phyloP scores from a whole-genome alignment of 2,797 vertebrate species.

The Distichodus sexfasciatus region DNA sequence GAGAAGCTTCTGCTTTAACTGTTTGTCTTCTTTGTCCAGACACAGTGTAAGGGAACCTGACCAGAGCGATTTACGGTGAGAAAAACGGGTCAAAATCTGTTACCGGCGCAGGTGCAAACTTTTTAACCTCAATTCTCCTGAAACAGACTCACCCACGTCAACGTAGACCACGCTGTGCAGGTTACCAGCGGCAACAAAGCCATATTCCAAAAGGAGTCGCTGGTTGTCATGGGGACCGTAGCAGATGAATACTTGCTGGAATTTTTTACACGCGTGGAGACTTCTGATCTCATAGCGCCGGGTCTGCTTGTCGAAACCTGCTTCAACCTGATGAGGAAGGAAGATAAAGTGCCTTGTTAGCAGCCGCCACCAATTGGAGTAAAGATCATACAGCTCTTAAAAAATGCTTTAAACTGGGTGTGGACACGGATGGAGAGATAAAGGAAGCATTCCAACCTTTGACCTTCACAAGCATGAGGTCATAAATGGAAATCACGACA shows the following conservation, averaged over 20 bases:
- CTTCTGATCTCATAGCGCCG: slow-evolving; percentile 84
- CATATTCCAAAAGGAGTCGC: slow-evolving; percentile 88
- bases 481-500: too few species aligned
- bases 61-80: slow-evolving; percentile 18
- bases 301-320: slow-evolving; percentile 76
- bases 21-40: slow-evolving; percentile 72
- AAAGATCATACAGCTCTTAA: too few species aligned
- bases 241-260: slow-evolving; percentile 86
- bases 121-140: neutral
- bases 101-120: too few species aligned
- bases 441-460: too few species aligned
- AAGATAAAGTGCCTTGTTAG: neutral
- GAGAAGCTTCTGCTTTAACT: slow-evolving; percentile 80
- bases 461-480: too few species aligned
- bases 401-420: too few species aligned
- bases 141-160: slow-evolving; percentile 70
- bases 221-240: slow-evolving; percentile 93
- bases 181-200: slow-evolving; percentile 80
- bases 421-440: too few species aligned
- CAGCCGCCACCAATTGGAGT: too few species aligned
- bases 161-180: slow-evolving; percentile 86
- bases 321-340: slow-evolving; percentile 77
- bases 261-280: slow-evolving; percentile 59
- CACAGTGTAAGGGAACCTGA: slow-evolving; percentile 70
- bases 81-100: neutral